Conservation (phyloP, 2,888 invertebrate species). For the Chrysodeixis includens region DNA sequence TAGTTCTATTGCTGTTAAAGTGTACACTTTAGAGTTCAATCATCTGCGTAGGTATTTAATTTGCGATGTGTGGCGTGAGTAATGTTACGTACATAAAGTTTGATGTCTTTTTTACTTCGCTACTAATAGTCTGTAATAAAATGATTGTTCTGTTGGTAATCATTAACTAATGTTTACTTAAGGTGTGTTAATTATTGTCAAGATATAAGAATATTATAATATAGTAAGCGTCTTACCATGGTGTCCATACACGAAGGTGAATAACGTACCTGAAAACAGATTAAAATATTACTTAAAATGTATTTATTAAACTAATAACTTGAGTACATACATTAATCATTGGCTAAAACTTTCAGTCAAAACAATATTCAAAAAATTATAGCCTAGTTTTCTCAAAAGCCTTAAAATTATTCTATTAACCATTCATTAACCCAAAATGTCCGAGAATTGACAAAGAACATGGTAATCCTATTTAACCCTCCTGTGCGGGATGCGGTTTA, state of each 20-base stretch:
- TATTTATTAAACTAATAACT: not conserved
- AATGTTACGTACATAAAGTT: constrained; percentile 20
- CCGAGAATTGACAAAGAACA: constrained; percentile 35
- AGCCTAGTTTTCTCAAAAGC: not conserved
- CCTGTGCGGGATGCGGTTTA: constrained; percentile 47
- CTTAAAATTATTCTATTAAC: not conserved
- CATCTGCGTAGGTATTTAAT: constrained; percentile 23
- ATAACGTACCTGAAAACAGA: constrained; percentile 63
- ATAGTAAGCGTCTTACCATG: constrained; percentile 28
- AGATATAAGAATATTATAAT: not conserved
- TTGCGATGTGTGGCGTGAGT: constrained; percentile 18
- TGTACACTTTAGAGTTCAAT: constrained; percentile 15
- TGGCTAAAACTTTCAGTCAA: no score
- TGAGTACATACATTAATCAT: no score
- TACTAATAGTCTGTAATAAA: constrained; percentile 21
- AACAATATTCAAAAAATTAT: no score
- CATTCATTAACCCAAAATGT: constrained; percentile 15
- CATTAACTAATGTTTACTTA: constrained; percentile 18
- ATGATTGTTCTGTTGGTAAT: constrained; percentile 1
- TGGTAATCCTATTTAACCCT: constrained; percentile 53
- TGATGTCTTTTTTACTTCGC: constrained; percentile 33
- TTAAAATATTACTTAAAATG: not conserved
- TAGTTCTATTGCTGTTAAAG: constrained; percentile 47
- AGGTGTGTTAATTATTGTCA: constrained; percentile 6
- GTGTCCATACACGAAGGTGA: constrained; percentile 32